A percentile compares a stretch with the other conserved stretches of the same genome.
Evolutionary conservation across 1,140 invertebrate species (phyloP).

Genomic region (Trichonephila inaurata): DNA sequence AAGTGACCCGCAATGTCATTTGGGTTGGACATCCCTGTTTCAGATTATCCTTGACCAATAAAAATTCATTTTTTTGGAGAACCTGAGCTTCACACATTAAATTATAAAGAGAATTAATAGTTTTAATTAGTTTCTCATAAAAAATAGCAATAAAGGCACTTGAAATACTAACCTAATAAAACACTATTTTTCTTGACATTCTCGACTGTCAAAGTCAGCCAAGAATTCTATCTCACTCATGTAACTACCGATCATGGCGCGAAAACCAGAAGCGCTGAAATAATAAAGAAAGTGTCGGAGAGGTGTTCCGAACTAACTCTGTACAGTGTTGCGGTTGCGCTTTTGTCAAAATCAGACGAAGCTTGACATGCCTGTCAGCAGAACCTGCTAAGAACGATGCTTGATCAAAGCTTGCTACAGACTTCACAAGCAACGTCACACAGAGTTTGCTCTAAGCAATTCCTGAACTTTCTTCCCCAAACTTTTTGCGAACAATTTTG

Average conservation of each 20-base stretch:
- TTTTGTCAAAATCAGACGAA: slow-evolving; percentile 37
- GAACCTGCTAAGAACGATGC: slow-evolving; percentile 40
- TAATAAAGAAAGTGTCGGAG: slow-evolving; percentile 51
- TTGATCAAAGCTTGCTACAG: slow-evolving; percentile 14
- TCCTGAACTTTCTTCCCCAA: neutral
- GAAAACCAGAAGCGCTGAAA: slow-evolving; percentile 38
- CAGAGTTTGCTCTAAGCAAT: neutral
- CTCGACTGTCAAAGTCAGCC: slow-evolving; percentile 36
- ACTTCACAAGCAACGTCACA: neutral
- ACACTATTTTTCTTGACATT: neutral
- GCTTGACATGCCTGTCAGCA: slow-evolving; percentile 36
- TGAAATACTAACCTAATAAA: neutral
- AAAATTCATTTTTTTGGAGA: too few species aligned
- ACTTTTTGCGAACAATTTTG: neutral
- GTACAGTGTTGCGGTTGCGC: slow-evolving; percentile 40
- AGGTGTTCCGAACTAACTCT: slow-evolving; percentile 42
- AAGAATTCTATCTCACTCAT: neutral
- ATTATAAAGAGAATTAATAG: too few species aligned
- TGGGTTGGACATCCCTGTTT: too few species aligned
- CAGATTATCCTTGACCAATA: too few species aligned
- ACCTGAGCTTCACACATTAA: too few species aligned
- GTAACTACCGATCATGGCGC: neutral
- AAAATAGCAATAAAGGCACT: neutral
- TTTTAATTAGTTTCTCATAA: neutral
- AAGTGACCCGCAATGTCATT: too few species aligned